Evolutionary conservation across 1,140 invertebrate genomes (phyloP).

Genomic region (Leptonema lineaticorne): DNA sequence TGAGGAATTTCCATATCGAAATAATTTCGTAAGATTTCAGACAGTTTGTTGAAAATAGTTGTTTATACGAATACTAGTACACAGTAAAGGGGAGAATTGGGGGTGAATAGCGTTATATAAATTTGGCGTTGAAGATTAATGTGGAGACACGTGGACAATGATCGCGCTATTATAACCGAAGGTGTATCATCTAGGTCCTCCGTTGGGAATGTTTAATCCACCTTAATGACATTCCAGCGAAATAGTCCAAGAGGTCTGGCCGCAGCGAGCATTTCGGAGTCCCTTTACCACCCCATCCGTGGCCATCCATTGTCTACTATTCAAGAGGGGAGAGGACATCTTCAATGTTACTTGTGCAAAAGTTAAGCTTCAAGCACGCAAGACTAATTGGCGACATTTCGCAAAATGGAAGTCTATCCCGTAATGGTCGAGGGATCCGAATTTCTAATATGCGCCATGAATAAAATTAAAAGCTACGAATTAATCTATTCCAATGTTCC

Average conservation of each 20-base stretch:
- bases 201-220: constrained; percentile 39
- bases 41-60: too few species aligned
- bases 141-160: constrained; percentile 39
- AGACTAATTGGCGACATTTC: constrained; percentile 33
- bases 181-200: constrained; percentile 32
- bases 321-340: constrained; percentile 22
- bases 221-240: constrained; percentile 40
- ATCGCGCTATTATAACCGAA: constrained; percentile 39
- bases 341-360: constrained; percentile 28
- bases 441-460: neutral
- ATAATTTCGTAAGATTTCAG: too few species aligned
- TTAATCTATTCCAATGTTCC: too few species aligned
- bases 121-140: constrained; percentile 37
- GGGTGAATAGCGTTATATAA: too few species aligned
- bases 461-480: constrained; percentile 11
- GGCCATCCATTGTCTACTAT: constrained; percentile 14
- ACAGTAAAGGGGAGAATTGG: too few species aligned
- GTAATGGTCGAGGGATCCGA: neutral
- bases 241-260: constrained; percentile 26
- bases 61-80: too few species aligned
- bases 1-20: too few species aligned
- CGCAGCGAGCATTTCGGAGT: constrained; percentile 2
- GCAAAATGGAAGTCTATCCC: constrained; percentile 31
- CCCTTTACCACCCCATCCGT: neutral
- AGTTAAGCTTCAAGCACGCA: constrained; percentile 30